A percentile compares a stretch with the other conserved stretches of the same genome.
These are phyloP conservation scores for Spinibarbus caldwelli DNA, from an alignment of 2,797 vertebrate species.

Conservation along the genomic window DNA sequence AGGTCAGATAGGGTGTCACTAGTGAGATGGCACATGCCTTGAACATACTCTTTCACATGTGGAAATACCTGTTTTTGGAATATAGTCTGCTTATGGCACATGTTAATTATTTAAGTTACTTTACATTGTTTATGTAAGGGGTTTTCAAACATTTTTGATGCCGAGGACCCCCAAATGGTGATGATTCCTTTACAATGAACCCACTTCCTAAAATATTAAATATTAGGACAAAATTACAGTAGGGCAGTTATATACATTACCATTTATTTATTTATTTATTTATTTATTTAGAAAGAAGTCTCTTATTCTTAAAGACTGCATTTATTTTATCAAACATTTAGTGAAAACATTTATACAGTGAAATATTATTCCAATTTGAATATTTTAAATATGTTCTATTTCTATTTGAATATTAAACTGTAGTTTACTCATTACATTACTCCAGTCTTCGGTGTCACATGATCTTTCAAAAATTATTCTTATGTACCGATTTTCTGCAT, in stretches of 20 bases:
- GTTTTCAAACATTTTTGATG: not conserved
- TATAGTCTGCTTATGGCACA: not conserved
- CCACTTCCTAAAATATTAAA: not conserved
- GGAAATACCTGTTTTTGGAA: not conserved
- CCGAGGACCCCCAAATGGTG: not conserved
- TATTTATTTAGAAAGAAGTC: too few species aligned
- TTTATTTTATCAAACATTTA: too few species aligned
- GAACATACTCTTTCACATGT: slow-evolving; percentile 4
- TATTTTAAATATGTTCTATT: too few species aligned
- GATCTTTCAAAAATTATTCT: not conserved
- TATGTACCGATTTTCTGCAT: not conserved
- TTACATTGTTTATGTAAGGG: not conserved
- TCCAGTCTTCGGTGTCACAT: not conserved
- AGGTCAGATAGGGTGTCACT: not conserved
- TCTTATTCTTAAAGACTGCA: too few species aligned
- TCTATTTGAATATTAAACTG: too few species aligned
- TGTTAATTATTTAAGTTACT: not conserved
- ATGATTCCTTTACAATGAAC: not conserved
- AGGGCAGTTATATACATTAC: not conserved
- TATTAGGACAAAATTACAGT: too few species aligned
- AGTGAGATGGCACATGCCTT: not conserved
- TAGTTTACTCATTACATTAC: too few species aligned
- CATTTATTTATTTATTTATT: too few species aligned
- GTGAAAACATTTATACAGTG: not conserved
- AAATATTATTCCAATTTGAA: not conserved